Conservation (phyloP, 2,888 invertebrate species). For the Apeira syringaria region DNA sequence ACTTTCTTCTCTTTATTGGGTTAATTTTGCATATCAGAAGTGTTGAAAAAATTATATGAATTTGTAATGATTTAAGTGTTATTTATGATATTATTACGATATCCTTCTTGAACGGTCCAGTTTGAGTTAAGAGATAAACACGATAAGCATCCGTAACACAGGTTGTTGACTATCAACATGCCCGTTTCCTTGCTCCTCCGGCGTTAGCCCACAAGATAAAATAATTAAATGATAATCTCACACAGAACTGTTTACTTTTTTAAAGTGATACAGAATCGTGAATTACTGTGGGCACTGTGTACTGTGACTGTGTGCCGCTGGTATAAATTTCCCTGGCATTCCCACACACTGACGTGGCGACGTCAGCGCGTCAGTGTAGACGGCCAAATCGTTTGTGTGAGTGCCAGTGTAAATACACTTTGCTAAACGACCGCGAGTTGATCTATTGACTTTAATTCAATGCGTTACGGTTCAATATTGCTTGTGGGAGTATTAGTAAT, state of each 20-base stretch:
- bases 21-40: not conserved
- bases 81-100: too few species aligned
- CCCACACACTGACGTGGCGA: constrained; percentile 66
- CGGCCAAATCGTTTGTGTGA: constrained; percentile 52
- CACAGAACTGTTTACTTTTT: constrained; percentile 63
- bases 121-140: too few species aligned
- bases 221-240: constrained; percentile 62
- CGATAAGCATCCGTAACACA: not conserved
- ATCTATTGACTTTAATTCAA: constrained; percentile 37
- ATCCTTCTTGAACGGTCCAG: not conserved
- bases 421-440: constrained; percentile 35
- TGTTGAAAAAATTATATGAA: not conserved
- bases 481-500: constrained; percentile 32
- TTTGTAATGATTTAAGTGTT: too few species aligned
- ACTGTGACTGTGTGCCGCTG: constrained; percentile 34
- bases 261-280: constrained; percentile 74
- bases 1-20: constrained; percentile 35
- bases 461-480: constrained; percentile 40
- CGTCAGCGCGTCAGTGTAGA: constrained; percentile 56
- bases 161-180: constrained; percentile 17
- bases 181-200: constrained; percentile 15
- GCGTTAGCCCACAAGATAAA: constrained; percentile 51
- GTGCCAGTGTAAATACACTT: constrained; percentile 57
- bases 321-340: constrained; percentile 77
- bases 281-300: constrained; percentile 58